Percentiles rank a stretch among this genome's conserved stretches.
phyloP scores from a whole-genome alignment of 2,888 invertebrate genomes.

The Xestobium rufovillosum region DNA sequence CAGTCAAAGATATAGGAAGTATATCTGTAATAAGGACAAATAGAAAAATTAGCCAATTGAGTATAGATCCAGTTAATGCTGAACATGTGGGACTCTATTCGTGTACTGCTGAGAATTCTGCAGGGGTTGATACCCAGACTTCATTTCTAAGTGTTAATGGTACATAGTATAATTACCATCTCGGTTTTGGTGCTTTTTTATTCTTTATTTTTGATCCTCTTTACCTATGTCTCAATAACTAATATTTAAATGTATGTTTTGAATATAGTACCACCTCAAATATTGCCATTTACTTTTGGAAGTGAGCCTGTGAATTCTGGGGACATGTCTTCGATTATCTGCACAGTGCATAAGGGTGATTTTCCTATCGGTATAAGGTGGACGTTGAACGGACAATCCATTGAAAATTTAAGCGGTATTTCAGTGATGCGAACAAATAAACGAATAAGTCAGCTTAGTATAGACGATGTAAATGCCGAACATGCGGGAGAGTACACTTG shows the following conservation, averaged over 20 bases:
- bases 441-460: constrained; percentile 51
- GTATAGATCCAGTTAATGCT: constrained; percentile 56
- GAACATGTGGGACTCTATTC: constrained; percentile 65
- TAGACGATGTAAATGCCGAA: constrained; percentile 51
- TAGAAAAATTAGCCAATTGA: constrained; percentile 48
- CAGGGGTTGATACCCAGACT: constrained; percentile 56
- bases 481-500: constrained; percentile 59
- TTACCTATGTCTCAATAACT: constrained; percentile 5
- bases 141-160: constrained; percentile 61
- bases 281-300: constrained; percentile 60
- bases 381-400: constrained; percentile 40
- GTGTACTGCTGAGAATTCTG: constrained; percentile 60
- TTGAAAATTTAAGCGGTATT: constrained; percentile 38
- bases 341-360: constrained; percentile 71
- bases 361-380: constrained; percentile 46
- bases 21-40: constrained; percentile 48
- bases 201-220: constrained; percentile 6
- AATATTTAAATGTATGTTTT: constrained; percentile 3
- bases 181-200: constrained; percentile 7
- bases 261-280: constrained; percentile 43
- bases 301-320: constrained; percentile 61
- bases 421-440: constrained; percentile 42
- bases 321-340: constrained; percentile 39
- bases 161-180: constrained; percentile 38
- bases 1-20: constrained; percentile 34